These are phyloP conservation scores for Benitochromis conjunctus DNA, from an alignment of 2,113 vertebrate genomes.

Conservation along the genomic window DNA sequence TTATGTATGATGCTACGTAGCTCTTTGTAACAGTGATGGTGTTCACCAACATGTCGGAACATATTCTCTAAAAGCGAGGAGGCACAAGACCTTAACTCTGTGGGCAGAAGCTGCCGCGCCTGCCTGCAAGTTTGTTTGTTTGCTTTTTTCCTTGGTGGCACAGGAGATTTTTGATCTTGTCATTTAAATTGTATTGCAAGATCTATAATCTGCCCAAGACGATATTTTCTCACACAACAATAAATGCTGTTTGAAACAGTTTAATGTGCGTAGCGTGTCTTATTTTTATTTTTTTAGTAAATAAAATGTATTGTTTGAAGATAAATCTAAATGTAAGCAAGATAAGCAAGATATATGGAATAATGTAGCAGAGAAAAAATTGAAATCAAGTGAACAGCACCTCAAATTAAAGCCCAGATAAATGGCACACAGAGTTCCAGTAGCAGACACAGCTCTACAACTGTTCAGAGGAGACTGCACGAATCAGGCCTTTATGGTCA, in stretches of 20 bases:
- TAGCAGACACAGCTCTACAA: not conserved
- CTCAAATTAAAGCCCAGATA: not conserved
- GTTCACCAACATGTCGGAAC: constrained; percentile 51
- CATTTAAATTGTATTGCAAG: constrained; percentile 52
- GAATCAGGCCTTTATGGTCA: not conserved
- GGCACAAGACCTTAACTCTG: constrained; percentile 34
- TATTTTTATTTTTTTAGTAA: not conserved
- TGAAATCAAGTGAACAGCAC: not conserved
- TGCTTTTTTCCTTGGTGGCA: constrained; percentile 10
- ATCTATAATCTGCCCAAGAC: constrained; percentile 60
- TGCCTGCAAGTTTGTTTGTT: not conserved
- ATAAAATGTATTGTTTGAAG: not conserved
- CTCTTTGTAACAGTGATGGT: constrained; percentile 67
- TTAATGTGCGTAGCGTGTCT: not conserved
- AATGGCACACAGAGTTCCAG: not conserved
- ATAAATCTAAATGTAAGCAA: not conserved
- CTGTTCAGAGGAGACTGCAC: not conserved
- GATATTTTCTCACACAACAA: constrained; percentile 72
- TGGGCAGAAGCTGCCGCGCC: constrained; percentile 15
- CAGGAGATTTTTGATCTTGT: constrained; percentile 57
- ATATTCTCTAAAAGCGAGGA: constrained; percentile 39
- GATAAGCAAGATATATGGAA: not conserved
- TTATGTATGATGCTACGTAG: constrained; percentile 63
- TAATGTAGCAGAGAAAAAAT: not conserved
- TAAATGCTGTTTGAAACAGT: constrained; percentile 70